phyloP scores from a whole-genome alignment of 2,113 vertebrate species.

The Malurus cyaneus region DNA sequence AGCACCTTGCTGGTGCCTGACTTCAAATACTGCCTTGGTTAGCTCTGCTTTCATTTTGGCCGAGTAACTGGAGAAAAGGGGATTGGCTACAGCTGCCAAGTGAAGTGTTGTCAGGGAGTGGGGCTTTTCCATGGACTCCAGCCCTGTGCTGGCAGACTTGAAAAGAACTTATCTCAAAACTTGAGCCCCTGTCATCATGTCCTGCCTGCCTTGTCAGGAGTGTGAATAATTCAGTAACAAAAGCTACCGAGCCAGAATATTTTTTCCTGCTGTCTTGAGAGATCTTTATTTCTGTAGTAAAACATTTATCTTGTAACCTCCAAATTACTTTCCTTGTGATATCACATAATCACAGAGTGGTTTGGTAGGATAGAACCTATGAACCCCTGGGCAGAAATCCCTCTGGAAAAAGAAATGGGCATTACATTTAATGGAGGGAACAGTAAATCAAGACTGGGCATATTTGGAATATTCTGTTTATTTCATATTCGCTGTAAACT shows the following conservation, averaged over 20 bases:
- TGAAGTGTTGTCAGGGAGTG: background rate
- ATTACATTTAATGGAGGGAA: background rate
- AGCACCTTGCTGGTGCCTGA: fast-evolving
- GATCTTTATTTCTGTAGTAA: background rate
- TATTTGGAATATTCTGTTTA: background rate
- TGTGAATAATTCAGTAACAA: background rate
- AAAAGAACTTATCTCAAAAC: background rate
- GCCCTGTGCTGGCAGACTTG: background rate
- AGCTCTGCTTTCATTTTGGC: background rate
- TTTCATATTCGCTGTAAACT: background rate
- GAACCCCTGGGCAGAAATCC: background rate
- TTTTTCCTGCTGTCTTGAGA: background rate
- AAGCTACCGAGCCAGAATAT: background rate
- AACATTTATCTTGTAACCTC: background rate
- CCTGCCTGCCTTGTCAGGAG: background rate
- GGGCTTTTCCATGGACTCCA: background rate
- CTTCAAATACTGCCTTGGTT: background rate
- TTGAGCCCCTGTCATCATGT: background rate
- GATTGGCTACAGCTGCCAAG: background rate
- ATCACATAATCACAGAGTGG: background rate
- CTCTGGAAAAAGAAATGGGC: background rate
- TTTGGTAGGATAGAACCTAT: background rate
- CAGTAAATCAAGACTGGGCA: background rate
- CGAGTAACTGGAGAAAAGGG: background rate
- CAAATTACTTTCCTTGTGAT: background rate